Conservation (phyloP, 1,140 invertebrate genomes). For the Drosophila yakuba region DNA sequence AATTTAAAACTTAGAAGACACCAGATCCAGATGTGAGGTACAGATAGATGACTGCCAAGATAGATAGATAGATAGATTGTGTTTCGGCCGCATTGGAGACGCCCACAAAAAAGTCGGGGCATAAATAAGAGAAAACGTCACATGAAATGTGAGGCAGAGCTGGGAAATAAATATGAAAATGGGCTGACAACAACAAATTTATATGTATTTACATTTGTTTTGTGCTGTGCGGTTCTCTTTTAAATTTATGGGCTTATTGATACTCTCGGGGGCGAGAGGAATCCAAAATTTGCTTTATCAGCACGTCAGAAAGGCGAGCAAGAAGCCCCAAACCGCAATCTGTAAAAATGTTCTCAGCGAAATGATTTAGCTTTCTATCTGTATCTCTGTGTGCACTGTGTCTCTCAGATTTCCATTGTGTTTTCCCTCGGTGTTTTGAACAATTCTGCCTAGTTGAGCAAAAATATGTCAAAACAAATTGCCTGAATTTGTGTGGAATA, state of each 20-base stretch:
- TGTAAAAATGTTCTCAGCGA: slow-evolving; percentile 43
- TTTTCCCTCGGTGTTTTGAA: slow-evolving; percentile 52
- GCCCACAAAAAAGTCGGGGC: slow-evolving; percentile 47
- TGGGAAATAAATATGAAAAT: slow-evolving; percentile 50
- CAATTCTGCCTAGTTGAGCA: slow-evolving; percentile 47
- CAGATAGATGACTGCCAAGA: not conserved
- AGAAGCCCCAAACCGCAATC: slow-evolving; percentile 38
- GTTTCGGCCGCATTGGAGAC: slow-evolving; percentile 34
- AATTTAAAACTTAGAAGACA: slow-evolving; percentile 35
- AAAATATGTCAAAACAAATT: slow-evolving; percentile 56
- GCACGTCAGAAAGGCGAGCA: slow-evolving; percentile 28
- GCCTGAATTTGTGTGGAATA: slow-evolving; percentile 3
- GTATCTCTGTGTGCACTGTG: slow-evolving; percentile 13
- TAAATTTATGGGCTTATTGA: slow-evolving; percentile 63
- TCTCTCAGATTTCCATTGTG: slow-evolving; percentile 14
- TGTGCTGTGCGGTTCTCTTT: slow-evolving; percentile 31
- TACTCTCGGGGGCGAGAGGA: slow-evolving; percentile 24
- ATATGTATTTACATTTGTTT: slow-evolving; percentile 47
- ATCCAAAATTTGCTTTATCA: slow-evolving; percentile 55
- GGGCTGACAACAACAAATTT: slow-evolving; percentile 62
- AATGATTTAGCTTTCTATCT: slow-evolving; percentile 46
- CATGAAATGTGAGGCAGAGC: slow-evolving; percentile 5
- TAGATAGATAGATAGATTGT: slow-evolving; percentile 34
- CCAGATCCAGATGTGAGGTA: slow-evolving; percentile 3
- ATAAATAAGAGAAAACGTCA: slow-evolving; percentile 45